Conservation (phyloP, 2,797 vertebrate genomes). For the Dendrocincla fuliginosa region DNA sequence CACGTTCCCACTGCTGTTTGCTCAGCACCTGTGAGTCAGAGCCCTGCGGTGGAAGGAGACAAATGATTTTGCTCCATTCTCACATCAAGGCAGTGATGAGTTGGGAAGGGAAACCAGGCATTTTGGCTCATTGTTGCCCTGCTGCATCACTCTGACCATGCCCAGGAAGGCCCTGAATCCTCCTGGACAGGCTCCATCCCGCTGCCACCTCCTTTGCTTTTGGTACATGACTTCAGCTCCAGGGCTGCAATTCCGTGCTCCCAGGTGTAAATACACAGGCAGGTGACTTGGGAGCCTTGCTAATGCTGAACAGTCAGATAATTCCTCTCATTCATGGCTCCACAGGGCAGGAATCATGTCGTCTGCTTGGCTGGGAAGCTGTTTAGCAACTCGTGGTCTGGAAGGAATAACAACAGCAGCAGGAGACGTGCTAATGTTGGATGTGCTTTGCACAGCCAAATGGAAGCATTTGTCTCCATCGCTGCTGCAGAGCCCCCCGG, state of each 20-base stretch:
- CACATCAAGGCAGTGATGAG: rapidly evolving
- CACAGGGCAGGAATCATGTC: neutral
- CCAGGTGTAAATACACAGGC: neutral
- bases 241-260: neutral
- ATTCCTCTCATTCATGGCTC: neutral
- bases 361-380: slow-evolving; percentile 11
- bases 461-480: neutral
- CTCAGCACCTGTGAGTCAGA: neutral
- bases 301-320: neutral
- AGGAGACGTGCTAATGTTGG: neutral
- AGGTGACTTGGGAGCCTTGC: neutral
- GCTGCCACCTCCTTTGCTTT: neutral
- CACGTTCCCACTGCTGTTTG: neutral
- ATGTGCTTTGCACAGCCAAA: neutral
- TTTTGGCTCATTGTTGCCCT: rapidly evolving
- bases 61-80: neutral
- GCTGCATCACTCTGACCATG: neutral
- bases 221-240: neutral
- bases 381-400: neutral
- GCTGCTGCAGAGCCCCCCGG: neutral
- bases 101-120: neutral
- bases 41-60: neutral
- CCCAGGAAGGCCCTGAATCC: neutral
- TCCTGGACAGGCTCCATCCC: neutral
- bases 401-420: slow-evolving; percentile 33